Evolutionary conservation across 2,888 invertebrate species (phyloP).

Genomic region (Beris morrisii): DNA sequence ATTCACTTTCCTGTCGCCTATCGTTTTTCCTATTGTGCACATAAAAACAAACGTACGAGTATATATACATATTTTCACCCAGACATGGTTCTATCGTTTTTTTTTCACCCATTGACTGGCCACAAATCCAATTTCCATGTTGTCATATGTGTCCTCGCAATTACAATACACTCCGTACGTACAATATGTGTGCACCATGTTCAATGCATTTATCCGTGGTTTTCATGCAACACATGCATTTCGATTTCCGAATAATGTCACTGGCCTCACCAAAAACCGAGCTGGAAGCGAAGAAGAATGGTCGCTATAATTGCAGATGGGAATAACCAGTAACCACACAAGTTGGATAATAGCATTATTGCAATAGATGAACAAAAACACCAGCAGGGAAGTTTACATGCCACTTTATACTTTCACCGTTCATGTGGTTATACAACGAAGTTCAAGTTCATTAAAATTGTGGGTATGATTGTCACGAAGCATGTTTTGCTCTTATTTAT

Average conservation of each 20-base stretch:
- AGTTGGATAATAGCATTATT: too few relatives aligned
- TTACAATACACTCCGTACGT: neutral
- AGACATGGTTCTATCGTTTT: neutral
- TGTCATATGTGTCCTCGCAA: constrained; percentile 25
- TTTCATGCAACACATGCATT: constrained; percentile 2
- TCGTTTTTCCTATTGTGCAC: too few relatives aligned
- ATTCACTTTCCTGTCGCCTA: too few relatives aligned
- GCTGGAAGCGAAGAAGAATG: constrained; percentile 9
- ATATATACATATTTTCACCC: too few relatives aligned
- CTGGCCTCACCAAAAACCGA: constrained; percentile 8
- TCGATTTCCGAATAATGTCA: constrained; percentile 9
- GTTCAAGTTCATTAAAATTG: too few relatives aligned
- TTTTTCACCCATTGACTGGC: constrained; percentile 12
- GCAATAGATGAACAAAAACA: too few relatives aligned
- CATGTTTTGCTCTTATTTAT: too few relatives aligned
- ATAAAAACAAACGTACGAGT: too few relatives aligned
- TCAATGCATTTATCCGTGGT: constrained; percentile 9
- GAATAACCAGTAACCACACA: neutral
- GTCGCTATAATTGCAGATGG: constrained; percentile 30
- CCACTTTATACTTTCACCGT: too few relatives aligned
- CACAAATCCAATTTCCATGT: constrained; percentile 31
- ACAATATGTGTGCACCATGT: constrained; percentile 7
- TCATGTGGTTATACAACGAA: too few relatives aligned
- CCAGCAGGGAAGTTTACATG: too few relatives aligned
- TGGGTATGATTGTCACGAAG: too few relatives aligned